Evolutionary conservation across 1,140 invertebrate species (phyloP).

Genomic region (Bicyclus anynana): DNA sequence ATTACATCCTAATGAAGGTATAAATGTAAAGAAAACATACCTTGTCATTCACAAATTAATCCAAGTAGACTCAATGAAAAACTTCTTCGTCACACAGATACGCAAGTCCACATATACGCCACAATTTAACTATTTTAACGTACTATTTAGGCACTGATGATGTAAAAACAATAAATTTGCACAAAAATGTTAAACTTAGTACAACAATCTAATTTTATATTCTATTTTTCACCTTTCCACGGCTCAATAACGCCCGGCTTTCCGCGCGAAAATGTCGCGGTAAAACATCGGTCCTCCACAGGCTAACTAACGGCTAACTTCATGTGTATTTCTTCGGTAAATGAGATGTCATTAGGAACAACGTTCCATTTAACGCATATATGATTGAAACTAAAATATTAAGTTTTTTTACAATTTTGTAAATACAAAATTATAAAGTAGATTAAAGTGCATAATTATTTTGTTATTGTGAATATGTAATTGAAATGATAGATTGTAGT

Average conservation of each 20-base stretch:
- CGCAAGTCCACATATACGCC: slow-evolving; percentile 32
- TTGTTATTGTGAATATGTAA: no score
- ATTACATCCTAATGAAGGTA: slow-evolving; percentile 30
- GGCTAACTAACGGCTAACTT: slow-evolving; percentile 58
- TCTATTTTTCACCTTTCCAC: slow-evolving; percentile 66
- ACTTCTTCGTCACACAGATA: slow-evolving; percentile 52
- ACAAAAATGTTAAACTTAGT: slow-evolving; percentile 40
- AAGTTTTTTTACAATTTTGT: no score
- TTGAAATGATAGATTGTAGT: no score
- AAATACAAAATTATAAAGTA: no score
- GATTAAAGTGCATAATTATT: no score
- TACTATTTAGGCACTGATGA: slow-evolving; percentile 36
- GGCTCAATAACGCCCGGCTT: slow-evolving; percentile 76
- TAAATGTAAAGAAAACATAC: slow-evolving; percentile 48
- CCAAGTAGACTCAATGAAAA: slow-evolving; percentile 53
- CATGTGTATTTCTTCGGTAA: slow-evolving; percentile 75
- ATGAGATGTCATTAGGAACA: slow-evolving; percentile 40
- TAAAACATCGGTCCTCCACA: slow-evolving; percentile 60
- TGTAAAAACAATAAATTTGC: slow-evolving; percentile 31
- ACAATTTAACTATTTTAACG: slow-evolving; percentile 39
- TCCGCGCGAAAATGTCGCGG: slow-evolving; percentile 78
- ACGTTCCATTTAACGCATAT: slow-evolving; percentile 39
- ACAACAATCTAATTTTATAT: slow-evolving; percentile 46
- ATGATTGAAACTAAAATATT: background rate
- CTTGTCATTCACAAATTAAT: slow-evolving; percentile 71